Evolutionary conservation across 2,797 vertebrate species (phyloP), one percentile per base, ranked within the genome.

Genomic region (Etheostoma perlongum): DNA sequence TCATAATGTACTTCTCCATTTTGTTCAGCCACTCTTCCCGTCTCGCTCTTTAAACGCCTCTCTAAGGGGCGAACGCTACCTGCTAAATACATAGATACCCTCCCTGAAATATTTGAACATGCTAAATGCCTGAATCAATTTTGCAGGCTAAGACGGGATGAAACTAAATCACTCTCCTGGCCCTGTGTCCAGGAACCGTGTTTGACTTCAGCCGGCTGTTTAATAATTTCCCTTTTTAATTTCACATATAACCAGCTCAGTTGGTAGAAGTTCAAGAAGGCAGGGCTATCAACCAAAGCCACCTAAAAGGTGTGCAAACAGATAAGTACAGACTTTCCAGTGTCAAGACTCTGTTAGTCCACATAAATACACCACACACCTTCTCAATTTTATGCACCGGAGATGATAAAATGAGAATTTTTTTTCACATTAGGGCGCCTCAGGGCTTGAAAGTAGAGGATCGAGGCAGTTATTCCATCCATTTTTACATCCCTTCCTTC

Each of bases 221-320:
- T 89, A 88, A 89, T 91, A 73, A 91, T 87, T 85, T 80, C 72
- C 71, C 54, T 78, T 88, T 91, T 90, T 91, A 89, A 88, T 93
- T 93, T 91, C 89, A 93, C 91, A 92, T 90, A 86, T 89, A 93
- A 94, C 86, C 85, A 92, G 86, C 91, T 92, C 91, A 89, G 83
- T 85, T 89, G 86, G 87, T 89, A 76, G 79, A 81, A 49, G 85
- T 76, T 78, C 53, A 62, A 76, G 74, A 36, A 83, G 78, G 75
- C 74, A 51, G 82, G 67, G 76, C 76, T 62, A 63, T 85, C 80
- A 81, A 82, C 64, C 85, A 80, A 69, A 87, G 85, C 79, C 77
- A 60, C 67, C 88, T 85, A 83, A 90, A 90, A 92, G 86, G 79
- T 93, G 89, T 89, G 83, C 84, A 87, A 84, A 88, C 84, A 87